A percentile compares a stretch with the other conserved stretches of the same genome.
phyloP scores from a whole-genome alignment of 2,113 vertebrate species.

The Odontophorus gujanensis region DNA sequence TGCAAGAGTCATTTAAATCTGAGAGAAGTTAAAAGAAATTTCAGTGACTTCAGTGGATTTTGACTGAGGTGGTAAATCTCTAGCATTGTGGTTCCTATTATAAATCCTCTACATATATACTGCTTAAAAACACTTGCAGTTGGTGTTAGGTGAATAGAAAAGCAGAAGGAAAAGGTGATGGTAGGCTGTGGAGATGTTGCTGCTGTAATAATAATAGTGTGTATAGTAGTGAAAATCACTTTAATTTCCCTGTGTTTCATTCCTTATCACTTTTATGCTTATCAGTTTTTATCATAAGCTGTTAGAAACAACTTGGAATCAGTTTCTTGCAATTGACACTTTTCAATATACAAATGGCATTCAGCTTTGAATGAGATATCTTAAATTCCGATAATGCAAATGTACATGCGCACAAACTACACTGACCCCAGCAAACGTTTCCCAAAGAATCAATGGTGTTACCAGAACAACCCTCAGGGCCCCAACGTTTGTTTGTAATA shows the following conservation, averaged over 20 bases:
- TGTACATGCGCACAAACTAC: neutral
- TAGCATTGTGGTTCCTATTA: neutral
- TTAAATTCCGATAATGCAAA: conserved; percentile 26
- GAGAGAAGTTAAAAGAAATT: neutral
- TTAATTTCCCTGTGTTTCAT: conserved; percentile 17
- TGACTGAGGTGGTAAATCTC: neutral
- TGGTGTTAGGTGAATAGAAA: neutral
- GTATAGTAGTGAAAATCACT: neutral
- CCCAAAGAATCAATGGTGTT: conserved; percentile 14
- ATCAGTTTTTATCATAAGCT: neutral
- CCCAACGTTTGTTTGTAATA: conserved; percentile 52
- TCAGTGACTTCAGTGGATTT: neutral
- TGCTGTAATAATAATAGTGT: neutral
- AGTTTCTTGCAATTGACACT: conserved; percentile 2
- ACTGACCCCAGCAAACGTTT: conserved; percentile 12
- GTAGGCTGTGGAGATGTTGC: neutral
- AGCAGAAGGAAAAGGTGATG: neutral
- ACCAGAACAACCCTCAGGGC: conserved; percentile 44
- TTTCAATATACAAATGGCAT: neutral
- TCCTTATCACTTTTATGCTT: neutral
- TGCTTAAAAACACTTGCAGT: neutral
- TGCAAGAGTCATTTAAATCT: neutral
- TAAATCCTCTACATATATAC: neutral
- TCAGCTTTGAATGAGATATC: neutral
- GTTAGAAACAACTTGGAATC: neutral